Percentiles rank a stretch among this genome's conserved stretches.
Conservation (phyloP, 2,113 vertebrate genomes). For the Eudyptes chrysolophus region DNA sequence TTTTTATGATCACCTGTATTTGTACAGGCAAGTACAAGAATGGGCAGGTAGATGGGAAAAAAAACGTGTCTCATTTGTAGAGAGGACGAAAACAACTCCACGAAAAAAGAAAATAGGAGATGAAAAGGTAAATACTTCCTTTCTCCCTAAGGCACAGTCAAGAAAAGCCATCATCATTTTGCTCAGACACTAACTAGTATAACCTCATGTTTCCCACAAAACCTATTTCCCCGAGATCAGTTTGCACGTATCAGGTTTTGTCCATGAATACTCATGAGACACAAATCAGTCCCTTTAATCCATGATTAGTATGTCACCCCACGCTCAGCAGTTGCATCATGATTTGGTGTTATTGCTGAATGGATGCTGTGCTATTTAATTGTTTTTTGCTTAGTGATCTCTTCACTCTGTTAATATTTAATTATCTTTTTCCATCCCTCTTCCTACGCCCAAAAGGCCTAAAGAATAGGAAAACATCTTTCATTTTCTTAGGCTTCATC, state of each 20-base stretch:
- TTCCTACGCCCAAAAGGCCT: constrained; percentile 52
- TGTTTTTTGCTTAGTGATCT: constrained; percentile 72
- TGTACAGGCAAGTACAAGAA: not conserved
- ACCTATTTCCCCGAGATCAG: not conserved
- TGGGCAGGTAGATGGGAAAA: not conserved
- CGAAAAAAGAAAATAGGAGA: not conserved
- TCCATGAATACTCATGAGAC: constrained; percentile 65
- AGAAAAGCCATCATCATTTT: constrained; percentile 27
- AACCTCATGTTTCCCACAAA: constrained; percentile 32
- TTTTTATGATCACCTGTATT: not conserved
- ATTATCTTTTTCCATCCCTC: constrained; percentile 7
- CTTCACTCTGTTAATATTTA: constrained; percentile 55
- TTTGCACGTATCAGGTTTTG: constrained; percentile 56
- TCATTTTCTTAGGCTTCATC: constrained; percentile 53
- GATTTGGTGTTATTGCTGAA: constrained; percentile 68
- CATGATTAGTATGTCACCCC: constrained; percentile 42
- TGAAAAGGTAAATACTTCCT: constrained; percentile 24
- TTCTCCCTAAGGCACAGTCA: constrained; percentile 4
- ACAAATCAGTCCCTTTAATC: constrained; percentile 58
- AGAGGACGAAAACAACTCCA: not conserved
- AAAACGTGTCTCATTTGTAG: not conserved
- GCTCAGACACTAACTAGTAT: not conserved
- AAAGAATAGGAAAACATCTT: constrained; percentile 57
- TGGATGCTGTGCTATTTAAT: constrained; percentile 70
- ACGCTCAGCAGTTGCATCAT: constrained; percentile 53